Percentiles rank a stretch among this genome's conserved stretches.
These are phyloP conservation scores for Drosophila borealis DNA, from an alignment of 2,888 invertebrate genomes.

Conservation along the genomic window DNA sequence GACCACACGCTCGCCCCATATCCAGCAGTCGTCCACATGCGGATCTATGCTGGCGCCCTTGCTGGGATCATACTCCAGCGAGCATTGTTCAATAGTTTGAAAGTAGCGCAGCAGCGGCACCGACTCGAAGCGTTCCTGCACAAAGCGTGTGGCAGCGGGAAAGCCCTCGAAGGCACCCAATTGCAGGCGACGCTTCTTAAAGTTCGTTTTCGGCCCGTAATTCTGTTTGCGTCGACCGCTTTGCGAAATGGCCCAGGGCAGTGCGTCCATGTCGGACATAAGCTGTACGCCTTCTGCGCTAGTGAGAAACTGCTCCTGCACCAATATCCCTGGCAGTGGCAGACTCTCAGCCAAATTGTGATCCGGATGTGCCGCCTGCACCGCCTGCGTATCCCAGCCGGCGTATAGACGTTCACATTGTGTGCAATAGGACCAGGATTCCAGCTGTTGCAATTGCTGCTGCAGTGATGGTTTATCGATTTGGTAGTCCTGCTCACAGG, in stretches of 20 bases:
- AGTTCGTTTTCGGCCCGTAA: constrained; percentile 99
- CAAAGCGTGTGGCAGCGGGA: constrained; percentile 91
- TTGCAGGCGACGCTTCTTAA: constrained; percentile 95
- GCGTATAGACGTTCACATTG: constrained; percentile 90
- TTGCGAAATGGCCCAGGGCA: constrained; percentile 96
- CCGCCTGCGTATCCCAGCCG: constrained; percentile 88
- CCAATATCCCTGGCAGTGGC: constrained; percentile 88
- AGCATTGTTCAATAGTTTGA: constrained; percentile 96
- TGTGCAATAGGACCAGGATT: constrained; percentile 91
- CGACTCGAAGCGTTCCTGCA: constrained; percentile 90
- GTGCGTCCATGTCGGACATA: constrained; percentile 89
- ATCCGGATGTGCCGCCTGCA: constrained; percentile 88
- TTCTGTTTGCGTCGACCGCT: constrained; percentile 99
- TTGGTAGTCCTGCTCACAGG: constrained; percentile 91
- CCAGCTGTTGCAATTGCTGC: constrained; percentile 85
- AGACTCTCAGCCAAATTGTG: constrained; percentile 85
- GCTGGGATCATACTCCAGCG: constrained; percentile 94
- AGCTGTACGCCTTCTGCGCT: constrained; percentile 89
- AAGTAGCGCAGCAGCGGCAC: constrained; percentile 89
- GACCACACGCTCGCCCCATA: constrained; percentile 99
- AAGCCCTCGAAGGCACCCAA: constrained; percentile 93
- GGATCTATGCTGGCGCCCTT: constrained; percentile 98
- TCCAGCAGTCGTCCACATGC: constrained; percentile 99
- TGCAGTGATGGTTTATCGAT: constrained; percentile 84
- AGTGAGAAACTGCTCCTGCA: constrained; percentile 90